Evolutionary conservation across 2,797 vertebrate genomes (phyloP), one percentile per base, ranked within the genome.

Genomic region (Erithacus rubecula): DNA sequence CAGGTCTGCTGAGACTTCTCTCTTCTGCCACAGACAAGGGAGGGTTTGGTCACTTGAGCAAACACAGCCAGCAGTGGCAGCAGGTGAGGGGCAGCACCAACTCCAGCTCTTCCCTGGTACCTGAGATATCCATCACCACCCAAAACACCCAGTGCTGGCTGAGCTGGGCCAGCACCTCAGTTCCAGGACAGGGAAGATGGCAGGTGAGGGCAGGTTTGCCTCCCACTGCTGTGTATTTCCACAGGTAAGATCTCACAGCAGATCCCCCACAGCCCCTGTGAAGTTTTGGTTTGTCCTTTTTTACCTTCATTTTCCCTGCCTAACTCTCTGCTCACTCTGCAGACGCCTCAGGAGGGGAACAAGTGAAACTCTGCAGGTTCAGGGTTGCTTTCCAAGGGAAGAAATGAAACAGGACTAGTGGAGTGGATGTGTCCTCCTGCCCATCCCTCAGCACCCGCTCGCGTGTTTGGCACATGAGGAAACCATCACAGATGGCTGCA

Each of bases 401-500:
- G 74, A 74, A 87, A 90, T 5, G 15, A 49, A 65, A 79, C 20
- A 32, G 3, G 20, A 55, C 37, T 88, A 7, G 64, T 9, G 53
- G 34, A n/a, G 30, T 4, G n/a, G 41, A 3, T 36, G 62, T 23
- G 75, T 79, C 53, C 70, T 80, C 80, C 43, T 58, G 89, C 85
- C 82, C 23, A 1, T 29, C 39, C 68, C 36, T 14, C 44, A 41
- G 74, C 62, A 62, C 79, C 82, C 70, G 27, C 83, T 91, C 27
- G 53, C 39, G 4, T 72, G 83, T 53, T 91, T 96, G 94, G 95
- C 94, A 84, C 67, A 70, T 36, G 56, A 87, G 74, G 85, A 90
- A 83, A 74, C 89, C 77, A 41, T 4, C 64, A 75, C 96, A 97
- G 97, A 97, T 96, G 95, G 96, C 80, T 75, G 71, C 29, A 4